These are phyloP conservation scores for Pipistrellus pipistrellus DNA, from an alignment of 2,797 vertebrate genomes.

Conservation along the genomic window DNA sequence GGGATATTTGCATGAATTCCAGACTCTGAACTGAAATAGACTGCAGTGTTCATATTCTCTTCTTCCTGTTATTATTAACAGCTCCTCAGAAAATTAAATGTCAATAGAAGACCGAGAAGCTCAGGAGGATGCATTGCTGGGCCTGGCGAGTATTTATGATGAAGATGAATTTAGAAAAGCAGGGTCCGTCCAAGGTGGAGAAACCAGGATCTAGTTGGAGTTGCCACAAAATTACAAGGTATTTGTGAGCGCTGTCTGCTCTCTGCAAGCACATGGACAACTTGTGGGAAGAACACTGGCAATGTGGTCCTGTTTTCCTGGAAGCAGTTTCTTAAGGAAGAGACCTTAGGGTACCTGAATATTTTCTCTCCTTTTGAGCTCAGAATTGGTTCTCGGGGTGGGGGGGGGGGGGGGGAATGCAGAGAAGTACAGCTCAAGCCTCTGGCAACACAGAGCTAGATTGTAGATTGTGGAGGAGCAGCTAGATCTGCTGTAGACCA, in stretches of 20 bases:
- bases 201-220: conserved; percentile 94
- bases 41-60: conserved; percentile 63
- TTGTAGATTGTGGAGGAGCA: no score
- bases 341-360: no score
- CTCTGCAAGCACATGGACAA: no score
- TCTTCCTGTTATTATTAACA: conserved; percentile 62
- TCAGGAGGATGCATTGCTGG: conserved; percentile 98
- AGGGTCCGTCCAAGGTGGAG: conserved; percentile 93
- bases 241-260: conserved; percentile 87
- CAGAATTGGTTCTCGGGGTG: no score
- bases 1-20: conserved; percentile 67
- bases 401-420: no score
- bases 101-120: conserved; percentile 95
- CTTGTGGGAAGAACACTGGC: no score
- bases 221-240: conserved; percentile 94
- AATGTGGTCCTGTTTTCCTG: no score
- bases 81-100: conserved; percentile 91
- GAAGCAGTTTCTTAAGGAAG: no score
- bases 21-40: conserved; percentile 56
- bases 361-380: no score
- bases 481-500: no score
- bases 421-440: no score
- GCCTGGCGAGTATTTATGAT: conserved; percentile 97
- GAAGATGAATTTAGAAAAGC: conserved; percentile 95
- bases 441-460: no score